These are phyloP conservation scores for Lipophrys pholis DNA, from an alignment of 2,113 vertebrate species.

Conservation along the genomic window DNA sequence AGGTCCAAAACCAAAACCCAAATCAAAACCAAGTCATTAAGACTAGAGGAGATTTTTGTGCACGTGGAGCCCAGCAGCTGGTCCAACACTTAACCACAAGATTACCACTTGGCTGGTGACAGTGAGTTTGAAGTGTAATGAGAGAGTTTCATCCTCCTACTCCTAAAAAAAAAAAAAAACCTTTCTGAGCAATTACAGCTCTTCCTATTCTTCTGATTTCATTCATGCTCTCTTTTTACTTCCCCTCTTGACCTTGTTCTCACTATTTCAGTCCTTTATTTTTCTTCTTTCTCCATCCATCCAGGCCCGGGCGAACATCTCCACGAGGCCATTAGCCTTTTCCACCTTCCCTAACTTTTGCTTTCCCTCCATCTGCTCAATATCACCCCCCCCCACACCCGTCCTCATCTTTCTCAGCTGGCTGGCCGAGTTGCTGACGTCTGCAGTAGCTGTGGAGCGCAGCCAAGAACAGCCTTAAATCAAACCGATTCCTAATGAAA, in stretches of 20 bases:
- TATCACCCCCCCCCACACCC: neutral
- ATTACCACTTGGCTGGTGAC: no score
- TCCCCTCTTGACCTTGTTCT: conserved; percentile 29
- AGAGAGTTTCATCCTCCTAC: no score
- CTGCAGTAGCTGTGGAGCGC: conserved; percentile 61
- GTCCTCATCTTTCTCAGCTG: conserved; percentile 40
- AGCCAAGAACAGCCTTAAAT: conserved; percentile 73
- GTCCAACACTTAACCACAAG: no score
- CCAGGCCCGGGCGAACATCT: conserved; percentile 39
- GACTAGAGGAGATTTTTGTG: no score
- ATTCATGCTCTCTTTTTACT: neutral
- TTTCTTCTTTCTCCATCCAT: conserved; percentile 35
- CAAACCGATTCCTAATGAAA: conserved; percentile 63
- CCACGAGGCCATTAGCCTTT: conserved; percentile 49
- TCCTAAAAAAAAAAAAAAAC: neutral
- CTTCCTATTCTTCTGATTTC: neutral
- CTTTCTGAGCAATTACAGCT: neutral
- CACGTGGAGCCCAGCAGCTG: no score
- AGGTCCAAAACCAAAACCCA: no score
- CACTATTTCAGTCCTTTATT: conserved; percentile 26
- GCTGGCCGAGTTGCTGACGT: conserved; percentile 70
- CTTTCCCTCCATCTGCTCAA: conserved; percentile 50
- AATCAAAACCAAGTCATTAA: no score
- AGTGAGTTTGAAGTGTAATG: no score
- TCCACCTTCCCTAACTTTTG: conserved; percentile 48